phyloP scores from a whole-genome alignment of 2,113 vertebrate species.

The Gobiocypris rarus region DNA sequence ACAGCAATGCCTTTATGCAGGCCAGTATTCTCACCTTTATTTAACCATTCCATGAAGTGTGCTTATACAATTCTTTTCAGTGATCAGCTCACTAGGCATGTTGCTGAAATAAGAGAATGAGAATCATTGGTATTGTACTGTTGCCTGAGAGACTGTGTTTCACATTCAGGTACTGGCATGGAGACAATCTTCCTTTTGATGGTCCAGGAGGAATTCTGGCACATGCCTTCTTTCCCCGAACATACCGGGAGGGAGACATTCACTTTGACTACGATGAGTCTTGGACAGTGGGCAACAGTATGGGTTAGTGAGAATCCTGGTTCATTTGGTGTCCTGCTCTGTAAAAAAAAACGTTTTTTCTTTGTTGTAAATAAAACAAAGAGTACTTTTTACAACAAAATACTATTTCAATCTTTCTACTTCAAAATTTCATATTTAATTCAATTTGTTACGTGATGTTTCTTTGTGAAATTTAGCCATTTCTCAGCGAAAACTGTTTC shows the following conservation, averaged over 20 bases:
- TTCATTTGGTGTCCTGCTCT: no score
- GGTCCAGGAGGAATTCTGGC: slow-evolving; percentile 92
- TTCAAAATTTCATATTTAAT: no score
- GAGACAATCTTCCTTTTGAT: slow-evolving; percentile 91
- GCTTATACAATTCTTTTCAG: not conserved
- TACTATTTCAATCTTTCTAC: no score
- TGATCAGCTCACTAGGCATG: not conserved
- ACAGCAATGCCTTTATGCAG: not conserved
- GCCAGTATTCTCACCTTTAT: slow-evolving; percentile 3
- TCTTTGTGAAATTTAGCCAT: no score
- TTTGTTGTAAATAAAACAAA: no score
- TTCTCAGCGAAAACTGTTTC: no score
- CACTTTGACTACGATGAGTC: slow-evolving; percentile 95
- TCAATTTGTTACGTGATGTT: no score
- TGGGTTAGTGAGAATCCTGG: slow-evolving; percentile 76
- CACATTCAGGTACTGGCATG: slow-evolving; percentile 87
- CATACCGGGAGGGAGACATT: slow-evolving; percentile 87
- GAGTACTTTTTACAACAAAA: no score
- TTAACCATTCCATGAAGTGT: not conserved
- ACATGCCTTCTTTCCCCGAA: slow-evolving; percentile 94
- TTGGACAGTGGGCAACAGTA: slow-evolving; percentile 89
- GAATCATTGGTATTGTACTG: not conserved
- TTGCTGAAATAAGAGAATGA: slow-evolving; percentile 5
- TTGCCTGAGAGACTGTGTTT: slow-evolving; percentile 33
- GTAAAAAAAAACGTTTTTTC: no score